phyloP scores from a whole-genome alignment of 1,140 invertebrate genomes.

The Apis florea region DNA sequence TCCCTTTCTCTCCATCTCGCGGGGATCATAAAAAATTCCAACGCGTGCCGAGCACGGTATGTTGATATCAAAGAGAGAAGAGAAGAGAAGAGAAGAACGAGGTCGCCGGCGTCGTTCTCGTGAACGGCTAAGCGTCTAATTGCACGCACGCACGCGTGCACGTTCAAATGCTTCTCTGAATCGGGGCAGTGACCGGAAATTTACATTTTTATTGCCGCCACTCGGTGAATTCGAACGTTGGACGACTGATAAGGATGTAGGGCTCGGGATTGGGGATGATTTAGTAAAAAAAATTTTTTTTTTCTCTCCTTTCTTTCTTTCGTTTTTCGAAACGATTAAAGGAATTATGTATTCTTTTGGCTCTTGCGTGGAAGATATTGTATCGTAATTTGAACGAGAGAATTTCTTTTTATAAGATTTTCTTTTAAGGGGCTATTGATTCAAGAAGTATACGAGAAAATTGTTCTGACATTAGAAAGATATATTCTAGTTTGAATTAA shows the following conservation, averaged over 20 bases:
- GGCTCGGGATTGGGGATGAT: not conserved
- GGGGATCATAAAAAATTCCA: conserved; percentile 72
- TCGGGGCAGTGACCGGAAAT: conserved; percentile 6
- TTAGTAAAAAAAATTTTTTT: not conserved
- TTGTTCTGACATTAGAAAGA: no score
- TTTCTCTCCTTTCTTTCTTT: no score
- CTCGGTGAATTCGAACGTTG: not conserved
- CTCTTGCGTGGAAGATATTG: no score
- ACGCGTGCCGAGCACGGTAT: conserved; percentile 70
- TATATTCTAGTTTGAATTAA: no score
- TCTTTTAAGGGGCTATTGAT: no score
- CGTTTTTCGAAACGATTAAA: no score
- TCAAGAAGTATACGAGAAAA: no score
- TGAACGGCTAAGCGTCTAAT: conserved; percentile 46
- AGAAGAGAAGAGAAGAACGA: not conserved
- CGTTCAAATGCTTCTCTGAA: not conserved
- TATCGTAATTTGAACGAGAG: no score
- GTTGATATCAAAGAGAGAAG: conserved; percentile 68
- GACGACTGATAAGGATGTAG: conserved; percentile 2
- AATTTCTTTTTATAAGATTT: no score
- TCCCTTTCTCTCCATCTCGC: conserved; percentile 12
- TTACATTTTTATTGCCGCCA: conserved; percentile 14
- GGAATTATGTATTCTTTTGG: no score
- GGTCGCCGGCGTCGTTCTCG: conserved; percentile 27
- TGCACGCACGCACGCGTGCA: conserved; percentile 37